Percentiles rank a stretch among this genome's conserved stretches.
Evolutionary conservation across 2,888 invertebrate genomes (phyloP).

Genomic region (Psylliodes chrysocephalus): DNA sequence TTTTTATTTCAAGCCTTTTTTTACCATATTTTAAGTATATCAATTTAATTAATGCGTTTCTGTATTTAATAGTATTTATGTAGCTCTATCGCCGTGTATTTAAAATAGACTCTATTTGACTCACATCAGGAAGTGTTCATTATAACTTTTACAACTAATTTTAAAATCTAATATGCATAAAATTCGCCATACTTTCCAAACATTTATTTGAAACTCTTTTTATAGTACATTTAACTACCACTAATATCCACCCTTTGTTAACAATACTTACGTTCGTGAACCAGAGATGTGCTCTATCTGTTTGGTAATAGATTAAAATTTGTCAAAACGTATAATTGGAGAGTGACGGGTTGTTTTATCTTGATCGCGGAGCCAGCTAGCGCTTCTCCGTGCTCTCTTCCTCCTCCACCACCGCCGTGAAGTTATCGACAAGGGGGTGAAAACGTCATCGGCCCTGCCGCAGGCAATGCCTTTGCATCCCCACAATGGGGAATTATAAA

Average conservation of each 20-base stretch:
- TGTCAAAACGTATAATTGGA: conserved; percentile 60
- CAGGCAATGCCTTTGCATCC: conserved; percentile 47
- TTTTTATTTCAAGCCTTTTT: too few relatives aligned
- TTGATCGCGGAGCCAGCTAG: conserved; percentile 46
- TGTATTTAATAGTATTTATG: too few relatives aligned
- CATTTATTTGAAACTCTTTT: too few relatives aligned
- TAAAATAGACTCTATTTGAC: too few relatives aligned
- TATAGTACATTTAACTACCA: too few relatives aligned
- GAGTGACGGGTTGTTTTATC: conserved; percentile 56
- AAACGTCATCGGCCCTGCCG: conserved; percentile 43
- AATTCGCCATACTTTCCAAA: too few relatives aligned
- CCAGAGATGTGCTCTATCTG: conserved; percentile 29
- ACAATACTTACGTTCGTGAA: neutral
- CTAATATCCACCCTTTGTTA: neutral
- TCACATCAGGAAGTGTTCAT: too few relatives aligned
- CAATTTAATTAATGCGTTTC: too few relatives aligned
- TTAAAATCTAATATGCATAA: too few relatives aligned
- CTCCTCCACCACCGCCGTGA: conserved; percentile 44
- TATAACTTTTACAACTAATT: too few relatives aligned
- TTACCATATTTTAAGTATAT: too few relatives aligned
- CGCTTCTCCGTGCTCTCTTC: neutral
- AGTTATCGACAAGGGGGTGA: conserved; percentile 51
- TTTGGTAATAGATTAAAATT: conserved; percentile 51
- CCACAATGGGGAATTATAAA: conserved; percentile 62
- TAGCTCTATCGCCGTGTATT: too few relatives aligned